Percentiles rank a stretch among this genome's conserved stretches.
Evolutionary conservation across 2,113 vertebrate genomes (phyloP).

Genomic region (Forbesichthys papilliferus): DNA sequence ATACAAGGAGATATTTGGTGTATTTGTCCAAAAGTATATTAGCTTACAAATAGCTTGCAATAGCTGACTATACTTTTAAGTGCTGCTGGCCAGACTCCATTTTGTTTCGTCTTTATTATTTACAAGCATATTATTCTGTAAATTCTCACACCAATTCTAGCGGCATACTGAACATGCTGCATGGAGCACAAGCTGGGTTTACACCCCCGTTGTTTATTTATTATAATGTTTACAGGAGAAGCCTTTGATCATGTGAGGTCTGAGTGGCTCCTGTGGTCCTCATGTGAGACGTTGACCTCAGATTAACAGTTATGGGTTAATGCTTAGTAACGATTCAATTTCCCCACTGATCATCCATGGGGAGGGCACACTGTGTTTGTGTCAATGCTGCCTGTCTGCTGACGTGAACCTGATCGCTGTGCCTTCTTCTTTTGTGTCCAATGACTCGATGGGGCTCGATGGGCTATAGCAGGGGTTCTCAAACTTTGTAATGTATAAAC

Average conservation of each 20-base stretch:
- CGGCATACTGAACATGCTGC: not conserved
- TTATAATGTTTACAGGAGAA: conserved; percentile 53
- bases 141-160: not conserved
- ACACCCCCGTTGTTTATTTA: conserved; percentile 18
- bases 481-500: no score
- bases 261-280: conserved; percentile 6
- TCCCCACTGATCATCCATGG: not conserved
- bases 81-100: not conserved
- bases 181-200: not conserved
- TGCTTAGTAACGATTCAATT: not conserved
- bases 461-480: no score
- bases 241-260: conserved; percentile 34
- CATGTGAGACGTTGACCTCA: conserved; percentile 3
- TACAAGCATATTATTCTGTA: not conserved
- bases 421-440: not conserved
- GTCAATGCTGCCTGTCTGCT: conserved; percentile 8
- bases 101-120: not conserved
- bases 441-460: no score
- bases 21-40: no score
- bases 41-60: no score
- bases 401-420: not conserved
- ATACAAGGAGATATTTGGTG: no score
- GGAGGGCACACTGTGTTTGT: not conserved
- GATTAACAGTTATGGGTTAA: not conserved
- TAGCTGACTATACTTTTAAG: no score